phyloP scores from a whole-genome alignment of 2,888 invertebrate genomes.

The Trisateles emortualis region DNA sequence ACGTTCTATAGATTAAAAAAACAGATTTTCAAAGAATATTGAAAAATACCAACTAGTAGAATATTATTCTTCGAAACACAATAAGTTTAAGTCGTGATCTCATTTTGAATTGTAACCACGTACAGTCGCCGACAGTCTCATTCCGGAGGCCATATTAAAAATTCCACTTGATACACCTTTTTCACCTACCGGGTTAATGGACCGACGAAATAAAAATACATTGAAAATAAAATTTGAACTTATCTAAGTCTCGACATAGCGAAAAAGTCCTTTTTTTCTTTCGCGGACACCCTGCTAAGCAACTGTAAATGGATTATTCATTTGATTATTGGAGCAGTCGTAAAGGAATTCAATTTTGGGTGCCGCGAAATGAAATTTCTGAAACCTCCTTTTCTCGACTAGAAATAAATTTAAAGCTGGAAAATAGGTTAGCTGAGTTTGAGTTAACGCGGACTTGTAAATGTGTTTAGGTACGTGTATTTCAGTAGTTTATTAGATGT shows the following conservation, averaged over 20 bases:
- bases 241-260: conserved; percentile 16
- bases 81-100: conserved; percentile 41
- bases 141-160: conserved; percentile 54
- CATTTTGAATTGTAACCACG: conserved; percentile 46
- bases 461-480: conserved; percentile 31
- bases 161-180: conserved; percentile 59
- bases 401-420: conserved; percentile 70
- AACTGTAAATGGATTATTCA: conserved; percentile 79
- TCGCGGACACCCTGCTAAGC: conserved; percentile 53
- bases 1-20: no score
- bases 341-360: conserved; percentile 79
- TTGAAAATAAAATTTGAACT: conserved; percentile 34
- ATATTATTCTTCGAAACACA: conserved; percentile 39
- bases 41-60: conserved; percentile 8
- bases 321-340: conserved; percentile 80
- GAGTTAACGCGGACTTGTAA: conserved; percentile 39
- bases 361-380: conserved; percentile 75
- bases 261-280: conserved; percentile 31
- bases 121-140: conserved; percentile 49
- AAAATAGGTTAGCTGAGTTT: conserved; percentile 53
- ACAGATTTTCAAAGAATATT: conserved; percentile 1
- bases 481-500: conserved; percentile 10
- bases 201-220: conserved; percentile 43
- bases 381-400: conserved; percentile 66
- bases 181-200: conserved; percentile 59